phyloP scores from a whole-genome alignment of 2,888 invertebrate genomes.

The Scaptomyza cyrtandrae region DNA sequence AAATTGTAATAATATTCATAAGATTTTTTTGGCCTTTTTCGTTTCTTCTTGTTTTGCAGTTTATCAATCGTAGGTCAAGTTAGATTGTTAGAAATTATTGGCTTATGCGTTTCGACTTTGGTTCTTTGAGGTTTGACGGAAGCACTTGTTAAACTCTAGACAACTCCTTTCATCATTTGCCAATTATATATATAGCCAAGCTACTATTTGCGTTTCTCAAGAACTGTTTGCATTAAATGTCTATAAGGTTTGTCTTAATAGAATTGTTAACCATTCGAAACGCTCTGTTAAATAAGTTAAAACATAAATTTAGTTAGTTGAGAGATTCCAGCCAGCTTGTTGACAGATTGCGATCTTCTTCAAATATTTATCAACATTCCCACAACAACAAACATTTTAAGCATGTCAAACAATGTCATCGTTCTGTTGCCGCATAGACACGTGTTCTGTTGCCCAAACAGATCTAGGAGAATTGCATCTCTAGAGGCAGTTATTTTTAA shows the following conservation, averaged over 20 bases:
- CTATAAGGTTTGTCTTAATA: not conserved
- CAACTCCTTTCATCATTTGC: not conserved
- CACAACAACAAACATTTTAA: conserved; percentile 2
- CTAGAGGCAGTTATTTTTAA: conserved; percentile 74
- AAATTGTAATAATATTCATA: conserved; percentile 81
- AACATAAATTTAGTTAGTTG: conserved; percentile 1
- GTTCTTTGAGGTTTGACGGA: conserved; percentile 6
- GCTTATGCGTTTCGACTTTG: conserved; percentile 3
- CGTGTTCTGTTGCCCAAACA: conserved; percentile 69
- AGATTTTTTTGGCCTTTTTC: conserved; percentile 7
- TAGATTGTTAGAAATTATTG: conserved; percentile 38
- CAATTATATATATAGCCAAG: conserved; percentile 18
- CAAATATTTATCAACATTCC: conserved; percentile 4
- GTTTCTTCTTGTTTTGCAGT: conserved; percentile 24
- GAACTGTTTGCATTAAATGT: not conserved
- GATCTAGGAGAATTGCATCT: conserved; percentile 49
- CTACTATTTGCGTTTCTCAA: conserved; percentile 6
- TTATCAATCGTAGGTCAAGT: conserved; percentile 56
- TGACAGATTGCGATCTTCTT: not conserved
- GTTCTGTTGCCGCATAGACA: conserved; percentile 46
- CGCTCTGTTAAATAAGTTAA: not conserved
- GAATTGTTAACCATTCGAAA: not conserved
- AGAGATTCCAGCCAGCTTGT: conserved; percentile 3
- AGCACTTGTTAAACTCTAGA: conserved; percentile 13
- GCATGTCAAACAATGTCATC: conserved; percentile 29